phyloP scores from a whole-genome alignment of 1,140 invertebrate species.

The Drosophila kanapiae region DNA sequence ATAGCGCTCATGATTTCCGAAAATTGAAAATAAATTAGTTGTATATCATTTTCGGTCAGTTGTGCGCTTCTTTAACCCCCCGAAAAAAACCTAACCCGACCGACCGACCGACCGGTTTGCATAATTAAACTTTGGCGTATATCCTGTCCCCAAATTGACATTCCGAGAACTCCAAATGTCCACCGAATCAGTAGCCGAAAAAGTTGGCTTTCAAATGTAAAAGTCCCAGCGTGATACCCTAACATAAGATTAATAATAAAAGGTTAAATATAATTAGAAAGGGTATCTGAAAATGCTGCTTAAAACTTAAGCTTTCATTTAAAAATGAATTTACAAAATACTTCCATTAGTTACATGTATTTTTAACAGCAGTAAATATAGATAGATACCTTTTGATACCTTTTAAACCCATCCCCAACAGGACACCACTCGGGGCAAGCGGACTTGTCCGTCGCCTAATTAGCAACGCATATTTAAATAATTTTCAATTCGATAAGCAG shows the following conservation, averaged over 20 bases:
- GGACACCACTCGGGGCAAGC: conserved; percentile 2
- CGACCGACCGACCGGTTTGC: conserved; percentile 46
- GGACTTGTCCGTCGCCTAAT: conserved; percentile 80
- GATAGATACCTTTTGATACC: background rate
- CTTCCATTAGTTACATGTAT: background rate
- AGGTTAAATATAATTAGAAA: background rate
- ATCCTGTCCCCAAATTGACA: conserved; percentile 75
- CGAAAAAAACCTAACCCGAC: conserved; percentile 1
- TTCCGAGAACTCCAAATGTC: conserved; percentile 52
- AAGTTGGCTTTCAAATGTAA: background rate
- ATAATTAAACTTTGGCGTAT: conserved; percentile 76
- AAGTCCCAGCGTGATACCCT: background rate
- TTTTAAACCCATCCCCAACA: background rate
- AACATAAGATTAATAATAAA: too few species aligned
- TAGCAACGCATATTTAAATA: conserved; percentile 84
- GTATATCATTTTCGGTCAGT: conserved; percentile 73
- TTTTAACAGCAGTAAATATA: too few species aligned
- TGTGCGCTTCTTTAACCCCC: conserved; percentile 15
- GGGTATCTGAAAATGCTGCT: fast-evolving
- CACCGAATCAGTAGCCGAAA: conserved; percentile 18
- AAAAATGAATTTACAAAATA: too few species aligned
- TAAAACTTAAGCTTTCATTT: background rate
- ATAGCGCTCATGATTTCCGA: conserved; percentile 81
- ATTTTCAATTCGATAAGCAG: conserved; percentile 84
- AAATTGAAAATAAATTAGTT: conserved; percentile 84